These are phyloP conservation scores for Apis cerana DNA, from an alignment of 1,140 invertebrate species.

Conservation along the genomic window DNA sequence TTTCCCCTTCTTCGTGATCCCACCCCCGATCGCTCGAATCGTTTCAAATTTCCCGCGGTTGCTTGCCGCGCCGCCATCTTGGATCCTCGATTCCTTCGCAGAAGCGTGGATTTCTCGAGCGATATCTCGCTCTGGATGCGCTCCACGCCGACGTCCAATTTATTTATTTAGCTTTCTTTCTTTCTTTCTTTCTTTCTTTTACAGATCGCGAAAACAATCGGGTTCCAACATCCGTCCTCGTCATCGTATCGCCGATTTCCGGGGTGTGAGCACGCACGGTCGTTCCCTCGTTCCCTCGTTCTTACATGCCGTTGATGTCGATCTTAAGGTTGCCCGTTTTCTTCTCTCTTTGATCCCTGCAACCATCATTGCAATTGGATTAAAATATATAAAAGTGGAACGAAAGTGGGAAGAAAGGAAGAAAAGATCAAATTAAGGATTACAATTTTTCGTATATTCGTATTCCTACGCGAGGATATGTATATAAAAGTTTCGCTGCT, in stretches of 20 bases:
- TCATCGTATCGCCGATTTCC: neutral
- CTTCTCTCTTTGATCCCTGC: constrained; percentile 86
- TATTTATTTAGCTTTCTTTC: neutral
- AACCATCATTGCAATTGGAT: constrained; percentile 65
- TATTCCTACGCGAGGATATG: no score
- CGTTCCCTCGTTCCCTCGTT: constrained; percentile 25
- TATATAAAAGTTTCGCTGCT: no score
- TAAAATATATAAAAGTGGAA: constrained; percentile 24
- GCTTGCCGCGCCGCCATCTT: neutral
- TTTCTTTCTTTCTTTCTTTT: neutral
- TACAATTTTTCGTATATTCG: no score
- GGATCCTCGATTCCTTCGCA: neutral
- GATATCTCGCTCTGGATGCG: no score
- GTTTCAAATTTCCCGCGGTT: neutral
- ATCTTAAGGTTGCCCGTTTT: constrained; percentile 87
- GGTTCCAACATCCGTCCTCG: neutral
- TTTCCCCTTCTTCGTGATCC: neutral
- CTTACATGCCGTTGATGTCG: constrained; percentile 79
- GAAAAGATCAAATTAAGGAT: no score
- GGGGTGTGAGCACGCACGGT: constrained; percentile 27
- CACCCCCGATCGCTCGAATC: neutral
- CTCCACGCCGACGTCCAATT: no score
- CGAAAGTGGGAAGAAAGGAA: no score
- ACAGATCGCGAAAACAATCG: neutral
- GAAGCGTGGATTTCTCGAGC: neutral